Base-by-base conservation (phyloP, 2,113 vertebrate species). In the Steatornis caripensis region DNA sequence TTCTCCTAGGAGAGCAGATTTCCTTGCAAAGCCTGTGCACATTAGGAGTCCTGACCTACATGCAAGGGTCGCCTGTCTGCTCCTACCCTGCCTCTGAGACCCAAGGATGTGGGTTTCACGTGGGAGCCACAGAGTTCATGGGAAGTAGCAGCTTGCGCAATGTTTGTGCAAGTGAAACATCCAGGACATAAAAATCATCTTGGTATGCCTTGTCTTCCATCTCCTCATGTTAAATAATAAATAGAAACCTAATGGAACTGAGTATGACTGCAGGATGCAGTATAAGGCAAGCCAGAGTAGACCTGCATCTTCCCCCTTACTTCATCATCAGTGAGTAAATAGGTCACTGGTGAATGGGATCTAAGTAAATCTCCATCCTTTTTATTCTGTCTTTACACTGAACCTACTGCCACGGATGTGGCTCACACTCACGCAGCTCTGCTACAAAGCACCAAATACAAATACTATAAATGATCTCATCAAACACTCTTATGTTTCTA, bases 311-410 rank as follows among this genome's bases (percentile, higher is more conserved):
- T 89, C 78, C 87, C 58, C 37, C 62, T 95, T 90, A 94, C 36
- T 92, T 82, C 86, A 88, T 90, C 91, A 54, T 79, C 96, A 95
- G 53, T 95, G 87, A 94, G 75, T 80, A 95, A 97, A 75, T 93
- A 90, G 95, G 96, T 97, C 94, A 95, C 79, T 93, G 89, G 70
- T 79, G 82, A 93, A 94, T 12, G 48, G 53, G 70, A 55, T 57
- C 51, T 48, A 27, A 94, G 70, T 37, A 69, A 94, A 88, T 34
- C 62, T 90, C 62, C 87, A 94, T 51, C 37, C 48, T 78, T 79
- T 87, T 87, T 34, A 32, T 80, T 89, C 84, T 53, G 0, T 37
- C 62, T 74, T 49, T 77, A 39, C 64, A 22, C 21, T 60, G 77
- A 89, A 32, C 21, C n/a, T 53, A 6, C 61, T 65, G 81, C 55